Base-by-base conservation (phyloP, 2,888 invertebrate species). In the Ditula angustiorana region DNA sequence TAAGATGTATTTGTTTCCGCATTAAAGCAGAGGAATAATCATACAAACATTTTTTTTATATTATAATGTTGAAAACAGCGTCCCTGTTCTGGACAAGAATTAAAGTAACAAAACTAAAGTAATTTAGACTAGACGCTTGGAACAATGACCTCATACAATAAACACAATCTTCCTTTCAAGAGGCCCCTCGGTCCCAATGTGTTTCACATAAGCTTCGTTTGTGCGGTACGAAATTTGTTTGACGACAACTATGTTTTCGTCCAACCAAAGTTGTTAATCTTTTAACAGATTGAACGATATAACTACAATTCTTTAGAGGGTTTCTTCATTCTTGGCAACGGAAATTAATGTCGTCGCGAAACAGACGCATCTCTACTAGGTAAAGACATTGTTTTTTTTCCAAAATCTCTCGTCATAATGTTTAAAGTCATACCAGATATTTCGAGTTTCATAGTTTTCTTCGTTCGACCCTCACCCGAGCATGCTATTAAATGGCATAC, bases 81-180 rank as follows among this genome's bases (percentile, higher is more conserved):
- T 70, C n/a, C 33, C 30, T 4, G n/a, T 19, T 19, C 16, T 24
- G 10, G 21, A 56, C 30, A 33, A 13, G 52, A 52, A 46, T 52
- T 52, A 28, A 37, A 41, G 72, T 77, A 76, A 82, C 79, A 79
- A n/a, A 82, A 79, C 73, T 80, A 75, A 69, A 76, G 76, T 80
- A 85, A 85, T 85, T 85, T 80, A 76, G 77, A 73, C 70, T 79
- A 78, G 80, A 82, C 82, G 82, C 82, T 82, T 83, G 78, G 87
- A 87, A 88, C 90, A 87, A 88, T 85, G 90, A 91, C 86, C 90
- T 85, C 82, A 82, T 80, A 79, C 76, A 81, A 80, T 85, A 81
- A 79, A 82, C 77, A 79, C 75, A 75, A 74, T 78, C 78, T 79
- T 79, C 80, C 75, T 76, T 69, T 67, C 69, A 72, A 69, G 82